A percentile compares a stretch with the other conserved stretches of the same genome.
Conservation (phyloP, 2,888 invertebrate genomes). For the Lasiommata megera region DNA sequence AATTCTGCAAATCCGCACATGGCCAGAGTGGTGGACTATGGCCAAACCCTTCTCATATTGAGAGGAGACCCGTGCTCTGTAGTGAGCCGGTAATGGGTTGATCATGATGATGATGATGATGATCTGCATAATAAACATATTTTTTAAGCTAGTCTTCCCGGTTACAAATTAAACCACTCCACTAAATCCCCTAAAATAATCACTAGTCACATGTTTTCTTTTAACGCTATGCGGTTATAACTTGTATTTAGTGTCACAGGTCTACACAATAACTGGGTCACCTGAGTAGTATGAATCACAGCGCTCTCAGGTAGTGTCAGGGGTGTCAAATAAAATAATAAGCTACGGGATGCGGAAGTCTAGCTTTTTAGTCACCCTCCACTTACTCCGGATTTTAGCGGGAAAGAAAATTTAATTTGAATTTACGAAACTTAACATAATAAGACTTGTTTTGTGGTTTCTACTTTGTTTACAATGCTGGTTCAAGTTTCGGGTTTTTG, state of each 20-base stretch:
- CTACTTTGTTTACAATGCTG: slow-evolving; percentile 1
- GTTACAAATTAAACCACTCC: too few relatives aligned
- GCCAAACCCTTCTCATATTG: too few relatives aligned
- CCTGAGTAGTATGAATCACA: slow-evolving; percentile 44
- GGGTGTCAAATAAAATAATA: slow-evolving; percentile 47
- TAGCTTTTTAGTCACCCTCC: slow-evolving; percentile 10
- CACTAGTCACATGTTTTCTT: background rate
- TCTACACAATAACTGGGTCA: slow-evolving; percentile 43
- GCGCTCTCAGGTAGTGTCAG: slow-evolving; percentile 35
- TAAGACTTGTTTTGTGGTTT: slow-evolving; percentile 8
- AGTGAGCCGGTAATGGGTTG: too few relatives aligned
- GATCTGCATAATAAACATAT: too few relatives aligned
- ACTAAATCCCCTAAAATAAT: too few relatives aligned
- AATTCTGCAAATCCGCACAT: too few relatives aligned
- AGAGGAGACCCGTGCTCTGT: too few relatives aligned
- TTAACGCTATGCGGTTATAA: slow-evolving; percentile 13
- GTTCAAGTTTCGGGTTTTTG: slow-evolving; percentile 5
- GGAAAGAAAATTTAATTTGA: slow-evolving; percentile 11
- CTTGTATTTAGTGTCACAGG: slow-evolving; percentile 15
- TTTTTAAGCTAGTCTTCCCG: too few relatives aligned
- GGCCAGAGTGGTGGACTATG: too few relatives aligned
- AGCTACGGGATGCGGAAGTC: slow-evolving; percentile 30
- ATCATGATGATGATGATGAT: too few relatives aligned
- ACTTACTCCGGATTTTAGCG: slow-evolving; percentile 12
- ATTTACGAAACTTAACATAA: slow-evolving; percentile 10